Evolutionary conservation across 2,113 vertebrate species (phyloP), one percentile per base, ranked within the genome.

Genomic region (Zosterops hypoxanthus): DNA sequence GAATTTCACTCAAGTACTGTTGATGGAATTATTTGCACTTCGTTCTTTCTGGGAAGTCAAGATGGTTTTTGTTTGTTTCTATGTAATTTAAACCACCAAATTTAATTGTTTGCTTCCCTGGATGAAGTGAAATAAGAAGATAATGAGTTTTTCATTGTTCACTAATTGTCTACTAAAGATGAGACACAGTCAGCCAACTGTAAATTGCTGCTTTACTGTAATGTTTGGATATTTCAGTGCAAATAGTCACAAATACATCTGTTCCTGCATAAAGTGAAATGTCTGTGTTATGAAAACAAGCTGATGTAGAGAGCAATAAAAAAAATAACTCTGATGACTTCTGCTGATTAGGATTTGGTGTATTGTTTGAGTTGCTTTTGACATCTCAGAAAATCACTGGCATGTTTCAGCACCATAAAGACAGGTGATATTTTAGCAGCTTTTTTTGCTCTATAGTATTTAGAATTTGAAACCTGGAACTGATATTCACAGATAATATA

Each of bases 201-300:
- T 97, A 97, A 98, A 98, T 96, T 95, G 96, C 94, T 96, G 88
- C 75, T 97, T 97, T 97, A 97, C 90, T 96, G 75, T 94, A 97
- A 84, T 95, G 95, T 97, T 96, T 97, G 96, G 77, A 83, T 96
- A 96, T 97, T 97, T 96, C 87, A 91, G 90, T 94, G 87, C 90
- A 98, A 98, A 98, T 96, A 97, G 96, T 96, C 96, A 96, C 96
- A 97, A 97, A 97, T 97, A 95, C 96, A 98, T 98, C 98, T 98
- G 97, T 97, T 98, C 93, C 92, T 82, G 88, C 77, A 91, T 95
- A 97, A 97, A 98, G 84, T 86, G 94, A 97, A 98, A 95, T 94
- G 91, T 59, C 92, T 97, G 59, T 94, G 60, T 94, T 98, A 96
- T 97, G 95, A 97, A 98, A 98, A 97, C 92, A 98, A 97, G 91